Conservation (phyloP, 2,888 invertebrate species). For the Mesoligia furuncula region DNA sequence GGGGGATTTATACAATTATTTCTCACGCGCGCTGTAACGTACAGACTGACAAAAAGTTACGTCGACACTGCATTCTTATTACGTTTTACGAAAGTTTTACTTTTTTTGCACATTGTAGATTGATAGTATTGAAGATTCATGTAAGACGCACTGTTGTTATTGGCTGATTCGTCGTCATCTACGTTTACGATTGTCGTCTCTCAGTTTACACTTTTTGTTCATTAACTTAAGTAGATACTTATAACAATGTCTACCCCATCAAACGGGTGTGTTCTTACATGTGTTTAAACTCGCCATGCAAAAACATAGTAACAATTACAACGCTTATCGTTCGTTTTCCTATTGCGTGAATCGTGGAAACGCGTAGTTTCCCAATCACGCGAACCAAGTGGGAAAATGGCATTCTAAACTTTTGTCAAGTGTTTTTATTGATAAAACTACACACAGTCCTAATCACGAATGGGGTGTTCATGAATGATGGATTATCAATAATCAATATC, state of each 20-base stretch:
- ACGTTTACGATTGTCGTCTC: neutral
- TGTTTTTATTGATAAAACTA: slow-evolving; percentile 21
- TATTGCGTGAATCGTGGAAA: slow-evolving; percentile 53
- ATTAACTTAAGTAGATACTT: neutral
- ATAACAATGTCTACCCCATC: neutral
- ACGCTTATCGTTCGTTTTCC: slow-evolving; percentile 26
- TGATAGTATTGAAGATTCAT: neutral
- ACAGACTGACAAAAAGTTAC: slow-evolving; percentile 61
- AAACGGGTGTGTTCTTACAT: neutral
- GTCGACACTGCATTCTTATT: slow-evolving; percentile 29
- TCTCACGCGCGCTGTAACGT: slow-evolving; percentile 71
- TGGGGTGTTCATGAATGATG: too few species aligned
- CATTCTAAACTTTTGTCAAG: slow-evolving; percentile 12
- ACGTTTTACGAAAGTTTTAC: slow-evolving; percentile 60
- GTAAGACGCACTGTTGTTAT: neutral
- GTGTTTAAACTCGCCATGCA: neutral
- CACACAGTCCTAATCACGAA: neutral
- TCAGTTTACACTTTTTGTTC: neutral
- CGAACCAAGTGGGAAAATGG: slow-evolving; percentile 34
- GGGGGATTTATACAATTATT: slow-evolving; percentile 61
- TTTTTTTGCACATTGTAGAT: slow-evolving; percentile 36
- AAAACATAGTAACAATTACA: slow-evolving; percentile 34
- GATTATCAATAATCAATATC: too few species aligned
- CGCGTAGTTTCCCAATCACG: slow-evolving; percentile 48
- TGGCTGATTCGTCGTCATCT: neutral